A percentile compares a stretch with the other conserved stretches of the same genome.
These are phyloP conservation scores for Idaea straminata DNA, from an alignment of 2,888 invertebrate species.

Conservation along the genomic window DNA sequence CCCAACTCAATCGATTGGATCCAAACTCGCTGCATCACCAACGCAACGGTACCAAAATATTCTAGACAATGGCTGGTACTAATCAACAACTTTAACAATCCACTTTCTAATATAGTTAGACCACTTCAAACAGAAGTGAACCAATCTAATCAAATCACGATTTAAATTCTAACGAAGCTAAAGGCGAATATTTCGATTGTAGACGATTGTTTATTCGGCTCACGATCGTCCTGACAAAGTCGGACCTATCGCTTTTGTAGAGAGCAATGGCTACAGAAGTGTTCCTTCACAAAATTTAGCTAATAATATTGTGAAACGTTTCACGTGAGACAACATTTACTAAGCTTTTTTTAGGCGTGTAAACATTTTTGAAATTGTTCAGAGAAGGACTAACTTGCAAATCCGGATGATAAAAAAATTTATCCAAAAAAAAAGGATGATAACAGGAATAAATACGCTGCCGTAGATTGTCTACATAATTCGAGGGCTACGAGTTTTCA, in stretches of 20 bases:
- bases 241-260: constrained; percentile 33
- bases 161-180: constrained; percentile 39
- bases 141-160: constrained; percentile 42
- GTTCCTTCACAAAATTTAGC: neutral
- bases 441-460: no score
- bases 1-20: neutral
- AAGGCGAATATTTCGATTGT: constrained; percentile 47
- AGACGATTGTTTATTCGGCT: constrained; percentile 47
- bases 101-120: constrained; percentile 25
- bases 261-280: constrained; percentile 12
- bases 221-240: constrained; percentile 48
- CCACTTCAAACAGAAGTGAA: constrained; percentile 29
- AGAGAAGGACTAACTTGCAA: no score
- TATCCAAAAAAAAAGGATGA: no score
- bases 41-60: constrained; percentile 10
- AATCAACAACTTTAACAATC: constrained; percentile 17
- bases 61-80: constrained; percentile 10
- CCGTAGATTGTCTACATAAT: no score
- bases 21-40: neutral
- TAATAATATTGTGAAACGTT: no score
- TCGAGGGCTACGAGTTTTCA: no score
- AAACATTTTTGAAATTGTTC: no score
- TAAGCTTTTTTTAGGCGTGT: no score
- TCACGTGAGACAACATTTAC: no score
- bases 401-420: no score